These are phyloP conservation scores for Chamaetylas fuelleborni DNA, from an alignment of 2,113 vertebrate species.

Conservation along the genomic window DNA sequence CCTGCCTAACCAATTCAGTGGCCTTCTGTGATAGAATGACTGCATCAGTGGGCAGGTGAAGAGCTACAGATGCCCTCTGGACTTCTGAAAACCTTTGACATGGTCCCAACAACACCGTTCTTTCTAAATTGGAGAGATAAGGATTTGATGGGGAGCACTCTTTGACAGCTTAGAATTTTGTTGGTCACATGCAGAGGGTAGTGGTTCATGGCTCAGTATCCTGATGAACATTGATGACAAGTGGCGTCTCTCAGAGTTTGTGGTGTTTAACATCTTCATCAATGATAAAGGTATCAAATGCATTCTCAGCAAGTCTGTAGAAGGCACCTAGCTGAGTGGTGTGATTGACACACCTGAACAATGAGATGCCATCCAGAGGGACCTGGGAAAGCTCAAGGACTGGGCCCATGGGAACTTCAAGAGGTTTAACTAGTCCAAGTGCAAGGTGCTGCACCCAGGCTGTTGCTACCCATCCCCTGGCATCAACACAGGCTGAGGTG, in stretches of 20 bases:
- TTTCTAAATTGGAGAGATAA: neutral
- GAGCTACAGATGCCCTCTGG: neutral
- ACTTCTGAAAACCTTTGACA: neutral
- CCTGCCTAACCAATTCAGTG: neutral
- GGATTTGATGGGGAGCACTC: neutral
- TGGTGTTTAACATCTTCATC: neutral
- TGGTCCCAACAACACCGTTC: neutral
- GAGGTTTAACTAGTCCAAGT: neutral
- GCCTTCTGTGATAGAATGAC: neutral
- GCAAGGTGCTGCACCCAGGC: neutral
- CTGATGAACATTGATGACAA: neutral
- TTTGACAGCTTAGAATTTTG: neutral
- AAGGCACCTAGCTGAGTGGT: neutral
- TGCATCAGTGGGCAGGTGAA: neutral
- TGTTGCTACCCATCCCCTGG: neutral
- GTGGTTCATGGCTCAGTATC: rapidly evolving
- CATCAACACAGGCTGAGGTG: neutral
- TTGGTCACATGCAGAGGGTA: neutral
- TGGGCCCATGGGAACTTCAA: neutral
- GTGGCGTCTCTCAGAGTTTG: neutral
- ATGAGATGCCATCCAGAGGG: neutral
- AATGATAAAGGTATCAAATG: neutral
- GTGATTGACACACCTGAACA: neutral
- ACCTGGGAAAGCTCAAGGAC: neutral
- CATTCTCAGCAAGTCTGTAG: neutral